Evolutionary conservation across 2,797 vertebrate genomes (phyloP).

Genomic region (Bovichtus diacanthus): DNA sequence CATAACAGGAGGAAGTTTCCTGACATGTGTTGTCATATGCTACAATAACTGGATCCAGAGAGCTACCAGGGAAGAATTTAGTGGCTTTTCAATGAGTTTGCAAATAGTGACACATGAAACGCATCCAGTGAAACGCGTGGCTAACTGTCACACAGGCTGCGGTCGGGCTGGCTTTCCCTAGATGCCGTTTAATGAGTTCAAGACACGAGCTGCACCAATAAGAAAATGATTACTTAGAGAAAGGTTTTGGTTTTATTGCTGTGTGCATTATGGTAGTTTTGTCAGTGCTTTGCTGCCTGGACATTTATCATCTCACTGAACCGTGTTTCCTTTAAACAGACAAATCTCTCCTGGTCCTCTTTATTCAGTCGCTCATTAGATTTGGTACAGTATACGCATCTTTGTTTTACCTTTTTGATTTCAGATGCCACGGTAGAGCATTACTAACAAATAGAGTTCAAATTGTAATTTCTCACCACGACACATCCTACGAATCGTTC

Average conservation of each 20-base stretch:
- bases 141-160: conserved; percentile 36
- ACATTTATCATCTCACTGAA: conserved; percentile 59
- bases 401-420: conserved; percentile 52
- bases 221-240: conserved; percentile 14
- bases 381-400: conserved; percentile 87
- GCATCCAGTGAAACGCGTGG: conserved; percentile 40
- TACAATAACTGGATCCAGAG: conserved; percentile 43
- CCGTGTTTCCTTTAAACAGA: conserved; percentile 85
- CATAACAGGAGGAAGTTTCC: conserved; percentile 15
- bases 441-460: conserved; percentile 74
- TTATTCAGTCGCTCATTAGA: conserved; percentile 91
- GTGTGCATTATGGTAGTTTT: conserved; percentile 15
- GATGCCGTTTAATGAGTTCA: conserved; percentile 55
- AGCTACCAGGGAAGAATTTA: conserved; percentile 14
- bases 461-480: conserved; percentile 54
- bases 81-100: conserved; percentile 52
- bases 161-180: conserved; percentile 38
- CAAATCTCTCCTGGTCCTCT: conserved; percentile 90
- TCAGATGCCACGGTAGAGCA: conserved; percentile 63
- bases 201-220: conserved; percentile 18
- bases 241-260: conserved; percentile 21
- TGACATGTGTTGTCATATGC: conserved; percentile 11
- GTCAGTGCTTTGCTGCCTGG: conserved; percentile 32
- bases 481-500: conserved; percentile 29
- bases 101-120: conserved; percentile 57